Conservation (phyloP, 2,113 vertebrate species). For the Charadrius vociferus region DNA sequence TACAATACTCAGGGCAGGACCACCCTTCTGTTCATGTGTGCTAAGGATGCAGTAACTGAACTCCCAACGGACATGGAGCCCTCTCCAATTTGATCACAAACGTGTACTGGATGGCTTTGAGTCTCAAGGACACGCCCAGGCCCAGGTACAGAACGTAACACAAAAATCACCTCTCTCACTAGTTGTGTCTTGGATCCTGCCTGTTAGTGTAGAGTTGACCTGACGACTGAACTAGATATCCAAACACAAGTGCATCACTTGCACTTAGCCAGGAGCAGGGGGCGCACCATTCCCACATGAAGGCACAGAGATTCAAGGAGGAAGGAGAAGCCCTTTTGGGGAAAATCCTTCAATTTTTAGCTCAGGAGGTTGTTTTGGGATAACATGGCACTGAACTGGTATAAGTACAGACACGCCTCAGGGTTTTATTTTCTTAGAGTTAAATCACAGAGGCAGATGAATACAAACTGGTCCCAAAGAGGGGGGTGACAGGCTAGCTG, state of each 20-base stretch:
- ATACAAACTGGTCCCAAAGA: neutral
- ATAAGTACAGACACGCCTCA: neutral
- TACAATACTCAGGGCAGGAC: neutral
- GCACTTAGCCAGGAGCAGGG: neutral
- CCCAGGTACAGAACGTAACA: neutral
- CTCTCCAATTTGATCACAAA: neutral
- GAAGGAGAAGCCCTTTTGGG: neutral
- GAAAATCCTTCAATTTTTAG: neutral
- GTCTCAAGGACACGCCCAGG: neutral
- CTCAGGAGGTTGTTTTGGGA: neutral
- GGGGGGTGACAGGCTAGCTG: neutral
- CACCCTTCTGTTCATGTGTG: neutral
- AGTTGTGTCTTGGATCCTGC: neutral
- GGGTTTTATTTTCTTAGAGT: neutral
- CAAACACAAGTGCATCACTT: neutral
- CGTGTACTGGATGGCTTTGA: neutral
- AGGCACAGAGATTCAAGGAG: neutral
- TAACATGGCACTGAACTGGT: neutral
- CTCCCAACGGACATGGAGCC: neutral
- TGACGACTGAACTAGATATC: neutral
- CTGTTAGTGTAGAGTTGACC: neutral
- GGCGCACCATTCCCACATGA: rapidly evolving
- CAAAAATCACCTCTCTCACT: neutral
- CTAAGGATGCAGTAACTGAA: neutral
- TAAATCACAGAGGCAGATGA: neutral